Evolutionary conservation across 2,797 vertebrate species (phyloP), one percentile per base, ranked within the genome.

Genomic region (Amblyraja radiata): DNA sequence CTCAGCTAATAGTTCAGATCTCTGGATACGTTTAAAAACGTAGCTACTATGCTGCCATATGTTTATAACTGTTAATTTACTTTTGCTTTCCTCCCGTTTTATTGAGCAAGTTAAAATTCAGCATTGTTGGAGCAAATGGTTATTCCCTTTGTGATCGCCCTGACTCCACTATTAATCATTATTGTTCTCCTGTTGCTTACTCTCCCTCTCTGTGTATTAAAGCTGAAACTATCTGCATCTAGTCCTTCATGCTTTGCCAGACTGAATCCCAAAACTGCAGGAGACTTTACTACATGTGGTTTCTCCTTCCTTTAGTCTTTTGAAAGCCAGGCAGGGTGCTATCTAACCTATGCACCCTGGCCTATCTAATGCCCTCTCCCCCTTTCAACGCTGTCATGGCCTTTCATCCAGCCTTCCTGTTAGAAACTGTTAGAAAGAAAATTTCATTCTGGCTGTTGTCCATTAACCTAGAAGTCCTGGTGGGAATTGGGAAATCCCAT

Each of bases 391-490:
- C 58, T 16, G 5, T 18, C 63, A 21, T 36, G n/a, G 61, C 84
- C 84, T 88, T 88, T 88, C n/a, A 68, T 9, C 84, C 21, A 32
- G 61, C 14, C n/a, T 88, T 68, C 0, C 32, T 65, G 21, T 65
- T 88, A 32, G 84, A 68, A 88, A 68, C n/a, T 68, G 61, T 7
- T 63, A 68, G n/a, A 65, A 88, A 88, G 84, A 88, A 88, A 88
- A 68, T 68, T 23, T 16, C 25, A 88, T 88, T 88, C 32, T 9
- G 4, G 63, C 65, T 32, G 61, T 36, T 68, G 63, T 32, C 84
- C 63, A 36, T 88, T 88, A 36, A 86, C 83, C 63, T 86, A 54
- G 79, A 81, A 25, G 80, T 83, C 46, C 46, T 61, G 18, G 68
- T 88, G 84, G 84, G 84, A 88, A 68, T 88, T 88, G n/a, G 63